Conservation (phyloP, 1,140 invertebrate genomes). For the Drosophila serrata region DNA sequence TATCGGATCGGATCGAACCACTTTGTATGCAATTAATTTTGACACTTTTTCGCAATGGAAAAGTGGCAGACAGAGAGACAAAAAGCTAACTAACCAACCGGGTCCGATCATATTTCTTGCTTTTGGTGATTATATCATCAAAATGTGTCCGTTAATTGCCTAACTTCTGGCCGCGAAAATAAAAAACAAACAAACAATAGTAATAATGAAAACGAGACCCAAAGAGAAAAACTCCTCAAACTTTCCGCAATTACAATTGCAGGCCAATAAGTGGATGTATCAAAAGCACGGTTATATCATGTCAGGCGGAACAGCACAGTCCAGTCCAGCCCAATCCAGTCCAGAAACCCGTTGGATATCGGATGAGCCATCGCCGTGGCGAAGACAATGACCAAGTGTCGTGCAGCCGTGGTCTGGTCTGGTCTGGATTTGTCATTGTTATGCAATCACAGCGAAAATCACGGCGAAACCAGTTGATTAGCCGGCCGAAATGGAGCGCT, state of each 20-base stretch:
- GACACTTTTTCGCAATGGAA: constrained; percentile 49
- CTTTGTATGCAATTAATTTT: constrained; percentile 54
- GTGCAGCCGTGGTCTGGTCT: constrained; percentile 23
- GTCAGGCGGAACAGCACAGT: constrained; percentile 45
- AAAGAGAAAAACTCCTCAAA: constrained; percentile 13
- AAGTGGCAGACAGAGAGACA: not conserved
- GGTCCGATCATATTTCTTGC: constrained; percentile 31
- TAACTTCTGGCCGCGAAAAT: constrained; percentile 40
- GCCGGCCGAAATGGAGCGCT: constrained; percentile 55
- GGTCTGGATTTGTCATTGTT: constrained; percentile 53
- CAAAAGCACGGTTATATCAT: constrained; percentile 46
- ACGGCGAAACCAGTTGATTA: constrained; percentile 55
- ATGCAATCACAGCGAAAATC: constrained; percentile 38
- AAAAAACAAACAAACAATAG: too few species aligned
- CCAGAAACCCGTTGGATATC: constrained; percentile 42
- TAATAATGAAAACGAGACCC: not conserved
- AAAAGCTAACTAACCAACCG: constrained; percentile 1
- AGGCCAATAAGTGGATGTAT: constrained; percentile 43
- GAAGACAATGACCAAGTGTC: constrained; percentile 58
- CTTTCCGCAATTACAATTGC: constrained; percentile 40
- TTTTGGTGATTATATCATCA: constrained; percentile 52
- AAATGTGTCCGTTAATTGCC: constrained; percentile 50
- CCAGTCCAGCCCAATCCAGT: too few species aligned
- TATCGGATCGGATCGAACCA: constrained; percentile 15
- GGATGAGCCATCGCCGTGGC: constrained; percentile 8